These are phyloP conservation scores for Apamea sordens DNA, from an alignment of 2,888 invertebrate genomes.

Conservation along the genomic window DNA sequence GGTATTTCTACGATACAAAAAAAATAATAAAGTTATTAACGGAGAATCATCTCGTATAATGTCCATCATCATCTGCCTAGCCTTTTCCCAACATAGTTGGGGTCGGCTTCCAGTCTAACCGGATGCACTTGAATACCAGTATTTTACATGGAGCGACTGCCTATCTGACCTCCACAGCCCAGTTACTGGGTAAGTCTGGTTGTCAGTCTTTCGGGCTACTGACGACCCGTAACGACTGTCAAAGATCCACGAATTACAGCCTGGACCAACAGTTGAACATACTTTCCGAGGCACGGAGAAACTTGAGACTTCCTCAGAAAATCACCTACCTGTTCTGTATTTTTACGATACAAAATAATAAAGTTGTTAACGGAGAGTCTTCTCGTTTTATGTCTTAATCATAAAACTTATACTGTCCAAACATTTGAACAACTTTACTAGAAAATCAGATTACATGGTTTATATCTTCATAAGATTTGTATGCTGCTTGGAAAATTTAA, in stretches of 20 bases:
- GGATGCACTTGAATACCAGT: too few species aligned
- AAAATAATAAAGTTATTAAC: constrained; percentile 55
- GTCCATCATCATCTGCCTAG: constrained; percentile 1
- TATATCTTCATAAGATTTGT: constrained; percentile 46
- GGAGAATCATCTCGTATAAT: constrained; percentile 53
- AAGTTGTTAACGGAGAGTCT: constrained; percentile 49
- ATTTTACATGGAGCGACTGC: too few species aligned
- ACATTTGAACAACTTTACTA: constrained; percentile 49
- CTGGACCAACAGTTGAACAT: too few species aligned
- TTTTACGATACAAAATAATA: constrained; percentile 55
- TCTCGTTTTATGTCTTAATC: constrained; percentile 56
- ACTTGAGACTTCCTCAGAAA: too few species aligned
- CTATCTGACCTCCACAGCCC: too few species aligned
- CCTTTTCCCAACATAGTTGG: too few species aligned
- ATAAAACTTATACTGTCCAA: constrained; percentile 56
- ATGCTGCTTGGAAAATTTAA: constrained; percentile 7
- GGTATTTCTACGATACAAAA: constrained; percentile 39
- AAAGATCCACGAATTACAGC: too few species aligned
- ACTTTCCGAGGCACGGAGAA: too few species aligned
- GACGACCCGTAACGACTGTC: too few species aligned
- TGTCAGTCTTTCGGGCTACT: too few species aligned
- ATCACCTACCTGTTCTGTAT: not conserved
- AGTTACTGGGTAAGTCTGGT: too few species aligned
- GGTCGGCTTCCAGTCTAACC: too few species aligned
- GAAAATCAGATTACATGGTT: constrained; percentile 55